Conservation (phyloP, 2,113 vertebrate genomes). For the Macaca nemestrina region DNA sequence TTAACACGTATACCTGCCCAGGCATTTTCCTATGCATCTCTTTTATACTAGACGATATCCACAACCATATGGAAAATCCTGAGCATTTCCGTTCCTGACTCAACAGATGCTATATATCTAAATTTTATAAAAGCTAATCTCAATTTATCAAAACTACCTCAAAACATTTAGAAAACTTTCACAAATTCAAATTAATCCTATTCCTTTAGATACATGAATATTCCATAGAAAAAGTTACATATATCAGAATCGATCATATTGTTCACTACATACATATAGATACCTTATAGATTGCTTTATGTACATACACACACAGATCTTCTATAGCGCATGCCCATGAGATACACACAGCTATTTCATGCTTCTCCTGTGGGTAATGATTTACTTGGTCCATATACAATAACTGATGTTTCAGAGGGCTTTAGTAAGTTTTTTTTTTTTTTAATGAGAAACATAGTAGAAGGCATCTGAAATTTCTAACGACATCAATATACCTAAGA, state of each 20-base stretch:
- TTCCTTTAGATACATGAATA: constrained; percentile 8
- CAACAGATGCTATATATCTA: background rate
- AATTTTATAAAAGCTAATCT: background rate
- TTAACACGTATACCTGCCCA: background rate
- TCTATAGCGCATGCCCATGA: background rate
- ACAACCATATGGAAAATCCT: background rate
- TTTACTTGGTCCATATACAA: background rate
- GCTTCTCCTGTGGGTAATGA: background rate
- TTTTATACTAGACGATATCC: background rate
- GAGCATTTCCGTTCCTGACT: background rate
- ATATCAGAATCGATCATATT: background rate
- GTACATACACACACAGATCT: background rate
- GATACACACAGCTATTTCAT: background rate
- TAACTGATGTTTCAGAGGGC: background rate
- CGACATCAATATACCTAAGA: background rate
- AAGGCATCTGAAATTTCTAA: background rate
- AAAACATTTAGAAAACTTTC: background rate
- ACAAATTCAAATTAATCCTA: background rate
- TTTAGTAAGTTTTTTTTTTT: background rate
- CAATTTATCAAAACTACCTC: background rate
- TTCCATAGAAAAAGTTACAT: background rate
- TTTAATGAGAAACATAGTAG: background rate
- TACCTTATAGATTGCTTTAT: too few species aligned
- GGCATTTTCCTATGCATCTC: background rate
- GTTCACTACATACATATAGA: background rate